Base-by-base conservation (phyloP, 2,797 vertebrate genomes). In the Poeciliopsis gracilis region DNA sequence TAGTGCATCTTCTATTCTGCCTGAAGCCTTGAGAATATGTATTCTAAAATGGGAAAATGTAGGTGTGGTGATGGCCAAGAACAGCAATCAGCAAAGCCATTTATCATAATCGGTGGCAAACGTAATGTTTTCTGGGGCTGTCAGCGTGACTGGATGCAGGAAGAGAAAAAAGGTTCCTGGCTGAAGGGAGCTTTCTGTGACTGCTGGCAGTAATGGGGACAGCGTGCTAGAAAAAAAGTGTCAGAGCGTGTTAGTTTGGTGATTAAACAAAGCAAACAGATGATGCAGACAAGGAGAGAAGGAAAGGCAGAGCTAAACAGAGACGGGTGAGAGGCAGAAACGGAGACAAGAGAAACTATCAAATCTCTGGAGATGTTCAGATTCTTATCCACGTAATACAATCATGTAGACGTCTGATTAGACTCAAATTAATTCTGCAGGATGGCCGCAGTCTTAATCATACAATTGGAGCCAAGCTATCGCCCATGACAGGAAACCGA, bases 221-320 rank as follows among this genome's bases (percentile, higher is more conserved):
- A 46, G 59, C 73, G 77, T 71, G 90, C 86, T 87, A 83, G 82
- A 86, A 91, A 89, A 77, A 91, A 89, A 77, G 74, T 92, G 93
- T 92, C 90, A 90, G 77, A 88, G 87, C 87, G 78, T n/a, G 81
- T 92, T 91, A 92, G 82, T 71, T 82, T 59, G 85, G 82, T 75
- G 86, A 90, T 91, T 92, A 91, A 90, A 93, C 89, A 87, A 91
- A 86, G 80, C 86, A 90, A 90, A 90, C 82, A 89, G 89, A 91
- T 88, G 82, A 71, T 9, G 77, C 23, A 84, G 84, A 92, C 74
- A 55, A 78, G 78, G 53, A 83, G 71, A 86, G 78, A 66, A 73
- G 70, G 55, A 80, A 61, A 77, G 53, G 67, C 63, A 49, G 77
- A 76, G 63, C 18, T 3, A 55, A 76, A 33, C 7, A 30, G 72